These are phyloP conservation scores for Halcyon senegalensis DNA, from an alignment of 2,113 vertebrate species.

Conservation along the genomic window DNA sequence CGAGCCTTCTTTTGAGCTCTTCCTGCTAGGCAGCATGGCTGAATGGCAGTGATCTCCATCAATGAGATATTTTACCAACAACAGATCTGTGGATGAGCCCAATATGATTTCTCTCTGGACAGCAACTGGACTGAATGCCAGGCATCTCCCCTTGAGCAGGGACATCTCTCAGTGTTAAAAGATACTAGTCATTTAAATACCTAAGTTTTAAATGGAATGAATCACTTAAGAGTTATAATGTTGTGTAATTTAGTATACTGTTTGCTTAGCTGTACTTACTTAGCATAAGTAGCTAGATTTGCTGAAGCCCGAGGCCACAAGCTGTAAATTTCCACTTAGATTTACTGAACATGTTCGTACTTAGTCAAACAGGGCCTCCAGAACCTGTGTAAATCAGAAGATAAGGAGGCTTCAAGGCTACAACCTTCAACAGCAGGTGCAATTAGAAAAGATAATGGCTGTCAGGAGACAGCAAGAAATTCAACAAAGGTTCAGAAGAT, in stretches of 20 bases:
- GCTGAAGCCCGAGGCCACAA: not conserved
- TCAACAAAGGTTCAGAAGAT: not conserved
- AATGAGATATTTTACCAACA: not conserved
- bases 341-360: not conserved
- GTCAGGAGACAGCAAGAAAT: not conserved
- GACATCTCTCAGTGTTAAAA: not conserved
- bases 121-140: not conserved
- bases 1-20: not conserved
- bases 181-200: not conserved
- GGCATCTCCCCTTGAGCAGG: not conserved
- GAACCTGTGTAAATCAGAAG: not conserved
- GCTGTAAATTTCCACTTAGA: not conserved
- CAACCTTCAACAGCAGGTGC: not conserved
- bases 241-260: not conserved
- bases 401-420: not conserved
- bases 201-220: not conserved
- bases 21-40: not conserved
- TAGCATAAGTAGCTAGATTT: not conserved
- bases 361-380: not conserved
- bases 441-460: not conserved
- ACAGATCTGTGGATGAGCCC: not conserved
- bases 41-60: not conserved
- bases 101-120: not conserved
- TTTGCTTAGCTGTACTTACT: not conserved
- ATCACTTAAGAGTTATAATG: not conserved